phyloP scores from a whole-genome alignment of 2,888 invertebrate species.

The Yponomeuta malinellus region DNA sequence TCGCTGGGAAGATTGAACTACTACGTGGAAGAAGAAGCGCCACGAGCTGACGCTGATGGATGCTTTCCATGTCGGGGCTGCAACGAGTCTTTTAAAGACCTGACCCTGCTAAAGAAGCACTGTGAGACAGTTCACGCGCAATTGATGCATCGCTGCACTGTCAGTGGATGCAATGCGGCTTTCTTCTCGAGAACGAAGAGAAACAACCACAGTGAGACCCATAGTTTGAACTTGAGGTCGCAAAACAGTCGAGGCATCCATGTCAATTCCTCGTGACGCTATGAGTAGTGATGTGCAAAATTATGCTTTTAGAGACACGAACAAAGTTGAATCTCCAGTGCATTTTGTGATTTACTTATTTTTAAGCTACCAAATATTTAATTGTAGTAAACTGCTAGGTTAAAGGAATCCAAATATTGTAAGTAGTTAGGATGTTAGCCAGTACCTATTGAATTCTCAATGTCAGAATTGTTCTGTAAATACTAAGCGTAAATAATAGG shows the following conservation, averaged over 20 bases:
- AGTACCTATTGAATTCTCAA: slow-evolving; percentile 44
- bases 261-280: slow-evolving; percentile 52
- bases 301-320: slow-evolving; percentile 13
- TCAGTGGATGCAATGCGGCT: slow-evolving; percentile 84
- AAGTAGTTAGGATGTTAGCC: slow-evolving; percentile 24
- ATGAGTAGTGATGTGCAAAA: slow-evolving; percentile 25
- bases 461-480: slow-evolving; percentile 15
- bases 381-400: slow-evolving; percentile 25
- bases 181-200: slow-evolving; percentile 87
- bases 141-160: slow-evolving; percentile 84
- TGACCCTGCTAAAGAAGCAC: slow-evolving; percentile 80
- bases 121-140: slow-evolving; percentile 81
- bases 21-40: slow-evolving; percentile 80
- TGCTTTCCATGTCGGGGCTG: slow-evolving; percentile 83
- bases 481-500: not conserved
- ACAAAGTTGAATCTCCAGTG: slow-evolving; percentile 40
- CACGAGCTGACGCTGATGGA: slow-evolving; percentile 79
- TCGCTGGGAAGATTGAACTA: slow-evolving; percentile 68
- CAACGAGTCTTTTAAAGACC: slow-evolving; percentile 77
- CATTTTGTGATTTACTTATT: slow-evolving; percentile 57
- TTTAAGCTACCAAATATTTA: slow-evolving; percentile 54
- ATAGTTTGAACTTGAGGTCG: slow-evolving; percentile 66
- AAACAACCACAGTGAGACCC: slow-evolving; percentile 84
- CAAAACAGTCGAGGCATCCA: slow-evolving; percentile 47
- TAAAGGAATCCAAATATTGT: slow-evolving; percentile 17